These are phyloP conservation scores for Stomatorhinus ivindoensis DNA, from an alignment of 2,113 vertebrate genomes.

Conservation along the genomic window DNA sequence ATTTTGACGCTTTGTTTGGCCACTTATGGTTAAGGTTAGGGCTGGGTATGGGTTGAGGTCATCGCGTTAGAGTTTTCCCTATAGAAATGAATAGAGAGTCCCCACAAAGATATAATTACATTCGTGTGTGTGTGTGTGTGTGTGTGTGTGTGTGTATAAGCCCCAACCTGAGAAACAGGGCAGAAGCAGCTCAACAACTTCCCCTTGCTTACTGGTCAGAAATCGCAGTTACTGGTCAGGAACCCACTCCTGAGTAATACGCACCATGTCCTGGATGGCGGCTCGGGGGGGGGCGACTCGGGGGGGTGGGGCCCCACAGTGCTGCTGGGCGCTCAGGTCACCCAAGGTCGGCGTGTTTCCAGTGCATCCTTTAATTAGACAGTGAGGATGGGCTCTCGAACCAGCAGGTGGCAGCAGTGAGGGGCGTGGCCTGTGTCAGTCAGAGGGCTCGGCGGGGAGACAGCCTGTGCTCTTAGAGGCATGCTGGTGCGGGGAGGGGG, in stretches of 20 bases:
- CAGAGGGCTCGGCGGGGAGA: neutral
- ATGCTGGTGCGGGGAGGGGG: constrained; percentile 16
- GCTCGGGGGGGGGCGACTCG: neutral
- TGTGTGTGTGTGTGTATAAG: neutral
- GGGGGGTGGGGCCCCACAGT: neutral
- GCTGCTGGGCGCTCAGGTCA: neutral
- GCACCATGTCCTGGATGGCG: neutral
- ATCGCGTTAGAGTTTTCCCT: too few species aligned
- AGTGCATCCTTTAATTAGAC: constrained; percentile 21
- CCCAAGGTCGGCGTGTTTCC: neutral
- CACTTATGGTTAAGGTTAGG: too few species aligned
- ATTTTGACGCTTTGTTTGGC: too few species aligned
- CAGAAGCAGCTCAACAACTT: neutral
- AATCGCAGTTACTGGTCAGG: neutral
- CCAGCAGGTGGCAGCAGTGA: neutral
- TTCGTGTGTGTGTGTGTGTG: neutral
- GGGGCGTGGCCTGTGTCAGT: neutral
- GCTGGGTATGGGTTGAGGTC: too few species aligned
- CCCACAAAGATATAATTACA: too few species aligned
- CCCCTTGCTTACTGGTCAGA: too few species aligned
- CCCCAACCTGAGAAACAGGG: neutral
- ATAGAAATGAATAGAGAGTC: too few species aligned
- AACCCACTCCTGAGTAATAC: neutral
- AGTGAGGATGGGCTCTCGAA: neutral
- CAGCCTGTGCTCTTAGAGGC: constrained; percentile 19